A percentile compares a stretch with the other conserved stretches of the same genome.
Conservation (phyloP, 1,140 invertebrate species). For the Papilio xuthus region DNA sequence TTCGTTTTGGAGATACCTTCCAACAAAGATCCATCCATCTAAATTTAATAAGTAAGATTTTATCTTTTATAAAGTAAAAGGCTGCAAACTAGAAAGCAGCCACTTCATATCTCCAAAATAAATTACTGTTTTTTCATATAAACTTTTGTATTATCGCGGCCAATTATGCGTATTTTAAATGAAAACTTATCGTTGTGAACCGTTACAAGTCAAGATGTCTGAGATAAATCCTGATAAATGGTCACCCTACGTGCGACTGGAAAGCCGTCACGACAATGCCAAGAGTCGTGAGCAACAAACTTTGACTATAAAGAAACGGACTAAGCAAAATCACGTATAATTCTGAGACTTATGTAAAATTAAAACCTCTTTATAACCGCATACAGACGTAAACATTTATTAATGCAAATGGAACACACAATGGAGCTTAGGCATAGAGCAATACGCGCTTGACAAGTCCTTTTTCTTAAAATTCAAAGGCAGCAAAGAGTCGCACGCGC, state of each 20-base stretch:
- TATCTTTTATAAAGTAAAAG: not conserved
- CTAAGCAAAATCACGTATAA: not conserved
- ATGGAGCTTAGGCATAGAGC: too few relatives aligned
- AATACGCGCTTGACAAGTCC: not conserved
- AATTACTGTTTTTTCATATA: not conserved
- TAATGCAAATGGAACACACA: too few relatives aligned
- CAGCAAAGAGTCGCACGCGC: conserved; percentile 46
- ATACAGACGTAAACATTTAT: too few relatives aligned
- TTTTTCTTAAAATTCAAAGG: not conserved
- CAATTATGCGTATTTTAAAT: not conserved
- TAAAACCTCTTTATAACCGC: too few relatives aligned
- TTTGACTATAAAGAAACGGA: not conserved
- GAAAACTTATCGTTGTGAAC: not conserved
- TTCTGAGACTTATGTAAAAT: too few relatives aligned
- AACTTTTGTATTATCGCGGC: not conserved
- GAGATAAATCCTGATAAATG: conserved; percentile 28
- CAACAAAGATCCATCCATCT: too few relatives aligned
- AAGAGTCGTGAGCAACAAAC: conserved; percentile 43
- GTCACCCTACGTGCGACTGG: conserved; percentile 39
- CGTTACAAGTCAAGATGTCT: conserved; percentile 29
- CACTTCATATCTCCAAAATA: too few relatives aligned
- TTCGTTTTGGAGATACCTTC: too few relatives aligned
- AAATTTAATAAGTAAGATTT: too few relatives aligned
- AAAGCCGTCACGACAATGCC: conserved; percentile 48
- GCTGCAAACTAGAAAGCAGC: too few relatives aligned